Evolutionary conservation across 30 jellyfish, hydroid and myxozoan genomes (phyloP), one percentile per base, ranked within the genome.

Genomic region (Chrysaora quinquecirrha): DNA sequence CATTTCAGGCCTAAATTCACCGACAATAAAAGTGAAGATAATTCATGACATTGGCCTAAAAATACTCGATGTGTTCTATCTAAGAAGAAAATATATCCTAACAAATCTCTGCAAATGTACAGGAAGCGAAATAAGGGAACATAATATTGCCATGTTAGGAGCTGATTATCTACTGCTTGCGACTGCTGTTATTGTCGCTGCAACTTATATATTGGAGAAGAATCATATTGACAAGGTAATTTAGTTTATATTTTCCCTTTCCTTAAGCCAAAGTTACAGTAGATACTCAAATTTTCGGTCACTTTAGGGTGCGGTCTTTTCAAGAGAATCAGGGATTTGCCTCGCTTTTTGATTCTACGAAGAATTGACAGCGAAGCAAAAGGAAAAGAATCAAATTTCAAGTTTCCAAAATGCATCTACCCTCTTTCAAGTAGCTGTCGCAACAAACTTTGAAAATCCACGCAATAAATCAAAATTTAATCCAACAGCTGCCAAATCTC

Each of bases 131-230:
- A 77, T 65, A 56, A 80, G 64, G 22, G 20, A 63, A 22, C 84
- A 73, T 4, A 77, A 46, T 29, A 33, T 70, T 0, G 31, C 91
- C 11, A 14, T 73, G 30, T 76, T 77, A 10, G 96, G 89, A 22
- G 71, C 84, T 28, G 91, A 90, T 49, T 61, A 64, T 27, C 72
- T 90, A 49, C 82, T 83, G 64, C 87, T 90, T 54, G 96, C 97
- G n/a, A 74, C 97, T 0, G 85, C 96, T 0, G 31, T 84, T 63
- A 83, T 90, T 10, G 86, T 70, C 0, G 89, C 97, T 3, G 96
- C 93, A 2, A 46, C 97, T 2, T 69, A 69, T 9, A 38, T 84
- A 1, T 21, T 90, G 25, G 78, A 90, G 38, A 48, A 49, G 29
- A 67, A 32, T n/a, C 18, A 35, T 3, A 49, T 73, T 68, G 76